A percentile compares a stretch with the other conserved stretches of the same genome.
phyloP scores from a whole-genome alignment of 2,797 vertebrate species.

The Brachymystax lenok region DNA sequence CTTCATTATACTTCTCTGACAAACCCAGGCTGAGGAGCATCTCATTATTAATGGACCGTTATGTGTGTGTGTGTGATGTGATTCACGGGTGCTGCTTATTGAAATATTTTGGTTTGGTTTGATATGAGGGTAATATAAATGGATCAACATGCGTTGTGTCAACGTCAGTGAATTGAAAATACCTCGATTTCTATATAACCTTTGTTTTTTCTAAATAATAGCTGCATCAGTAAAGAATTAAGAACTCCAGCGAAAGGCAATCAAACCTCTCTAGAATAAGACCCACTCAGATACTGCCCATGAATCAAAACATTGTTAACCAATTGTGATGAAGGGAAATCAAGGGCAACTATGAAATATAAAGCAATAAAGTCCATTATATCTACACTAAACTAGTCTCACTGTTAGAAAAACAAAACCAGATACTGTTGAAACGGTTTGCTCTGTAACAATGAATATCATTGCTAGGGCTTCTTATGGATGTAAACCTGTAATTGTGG shows the following conservation, averaged over 20 bases:
- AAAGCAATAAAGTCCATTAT: slow-evolving; percentile 55
- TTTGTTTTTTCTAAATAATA: neutral
- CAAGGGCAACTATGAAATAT: slow-evolving; percentile 32
- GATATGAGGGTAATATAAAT: neutral
- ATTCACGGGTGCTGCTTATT: slow-evolving; percentile 26
- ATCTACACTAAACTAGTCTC: slow-evolving; percentile 62
- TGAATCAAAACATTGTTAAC: neutral
- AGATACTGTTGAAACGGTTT: slow-evolving; percentile 70
- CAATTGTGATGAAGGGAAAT: slow-evolving; percentile 1
- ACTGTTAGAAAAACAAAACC: slow-evolving; percentile 68
- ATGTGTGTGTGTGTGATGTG: slow-evolving; percentile 18
- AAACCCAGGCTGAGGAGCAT: slow-evolving; percentile 43
- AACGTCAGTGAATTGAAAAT: neutral
- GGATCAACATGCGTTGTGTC: neutral
- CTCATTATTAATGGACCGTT: slow-evolving; percentile 32
- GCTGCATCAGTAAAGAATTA: slow-evolving; percentile 30
- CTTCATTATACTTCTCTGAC: slow-evolving; percentile 43
- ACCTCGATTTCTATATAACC: neutral
- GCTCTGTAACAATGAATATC: slow-evolving; percentile 70
- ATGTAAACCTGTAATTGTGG: slow-evolving; percentile 79
- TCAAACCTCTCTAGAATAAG: slow-evolving; percentile 5
- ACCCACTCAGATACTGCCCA: neutral
- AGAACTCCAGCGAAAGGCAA: slow-evolving; percentile 22
- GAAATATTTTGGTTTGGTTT: slow-evolving; percentile 3
- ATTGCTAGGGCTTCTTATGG: slow-evolving; percentile 55